Evolutionary conservation across 2,113 vertebrate genomes (phyloP).

Genomic region (Pyxicephalus adspersus): DNA sequence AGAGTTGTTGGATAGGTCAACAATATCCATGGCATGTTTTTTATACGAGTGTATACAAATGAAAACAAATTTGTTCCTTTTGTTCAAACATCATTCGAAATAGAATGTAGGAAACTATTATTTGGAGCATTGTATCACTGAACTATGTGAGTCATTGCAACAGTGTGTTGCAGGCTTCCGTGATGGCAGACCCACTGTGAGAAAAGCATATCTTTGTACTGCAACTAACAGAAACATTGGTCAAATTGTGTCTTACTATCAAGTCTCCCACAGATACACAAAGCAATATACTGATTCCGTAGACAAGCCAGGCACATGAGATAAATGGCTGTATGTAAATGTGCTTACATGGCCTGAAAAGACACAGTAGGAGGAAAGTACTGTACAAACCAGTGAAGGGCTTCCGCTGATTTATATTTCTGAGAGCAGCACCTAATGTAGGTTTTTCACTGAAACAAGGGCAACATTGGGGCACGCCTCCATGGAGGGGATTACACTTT

Average conservation of each 20-base stretch:
- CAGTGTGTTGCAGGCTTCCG: background rate
- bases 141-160: constrained; percentile 22
- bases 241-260: constrained; percentile 28
- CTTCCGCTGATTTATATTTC: background rate
- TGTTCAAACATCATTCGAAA: background rate
- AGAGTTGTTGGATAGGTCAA: too few relatives aligned
- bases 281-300: constrained; percentile 1
- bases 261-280: constrained; percentile 24
- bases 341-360: constrained; percentile 21
- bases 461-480: too few relatives aligned
- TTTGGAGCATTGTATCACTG: background rate
- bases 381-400: constrained; percentile 5
- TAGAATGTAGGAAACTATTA: background rate
- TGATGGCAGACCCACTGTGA: constrained; percentile 14
- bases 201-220: constrained; percentile 28
- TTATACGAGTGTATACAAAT: too few relatives aligned
- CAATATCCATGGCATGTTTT: too few relatives aligned
- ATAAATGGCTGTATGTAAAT: constrained; percentile 33
- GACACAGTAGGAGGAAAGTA: constrained; percentile 24
- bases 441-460: too few relatives aligned
- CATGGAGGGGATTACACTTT: too few relatives aligned
- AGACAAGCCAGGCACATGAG: constrained; percentile 19
- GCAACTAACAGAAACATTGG: constrained; percentile 39
- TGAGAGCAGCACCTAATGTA: too few relatives aligned
- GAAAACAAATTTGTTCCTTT: too few relatives aligned